Percentiles rank a stretch among this genome's conserved stretches.
Conservation (phyloP, 1,140 invertebrate species). For the Trinorchestia longiramus region DNA sequence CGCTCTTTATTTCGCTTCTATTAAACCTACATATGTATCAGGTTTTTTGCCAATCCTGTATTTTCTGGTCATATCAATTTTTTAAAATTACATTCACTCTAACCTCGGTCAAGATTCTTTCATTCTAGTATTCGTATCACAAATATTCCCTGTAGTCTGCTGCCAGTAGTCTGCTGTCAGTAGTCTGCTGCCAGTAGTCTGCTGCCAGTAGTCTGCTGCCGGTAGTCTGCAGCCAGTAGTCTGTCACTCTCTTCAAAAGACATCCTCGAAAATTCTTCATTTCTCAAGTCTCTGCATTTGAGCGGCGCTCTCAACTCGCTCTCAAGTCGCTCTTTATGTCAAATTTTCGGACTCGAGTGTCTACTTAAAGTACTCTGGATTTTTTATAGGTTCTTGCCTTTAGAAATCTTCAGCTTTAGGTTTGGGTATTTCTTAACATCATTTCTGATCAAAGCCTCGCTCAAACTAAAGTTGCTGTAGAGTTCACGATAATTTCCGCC, state of each 20-base stretch:
- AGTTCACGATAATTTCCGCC: not conserved
- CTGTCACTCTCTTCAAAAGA: too few relatives aligned
- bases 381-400: not conserved
- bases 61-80: too few relatives aligned
- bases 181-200: too few relatives aligned
- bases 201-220: too few relatives aligned
- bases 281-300: not conserved
- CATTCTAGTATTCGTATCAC: not conserved
- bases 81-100: too few relatives aligned
- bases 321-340: not conserved
- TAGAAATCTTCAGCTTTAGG: not conserved
- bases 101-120: too few relatives aligned
- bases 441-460: not conserved
- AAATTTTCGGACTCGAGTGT: not conserved
- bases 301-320: not conserved
- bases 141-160: not conserved
- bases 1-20: too few relatives aligned
- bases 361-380: not conserved
- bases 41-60: too few relatives aligned
- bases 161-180: not conserved
- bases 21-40: too few relatives aligned
- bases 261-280: not conserved
- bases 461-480: not conserved
- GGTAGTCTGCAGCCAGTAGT: not conserved
- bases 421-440: not conserved